Base-by-base conservation (phyloP, 2,888 invertebrate genomes). In the Diplolepis rosae region DNA sequence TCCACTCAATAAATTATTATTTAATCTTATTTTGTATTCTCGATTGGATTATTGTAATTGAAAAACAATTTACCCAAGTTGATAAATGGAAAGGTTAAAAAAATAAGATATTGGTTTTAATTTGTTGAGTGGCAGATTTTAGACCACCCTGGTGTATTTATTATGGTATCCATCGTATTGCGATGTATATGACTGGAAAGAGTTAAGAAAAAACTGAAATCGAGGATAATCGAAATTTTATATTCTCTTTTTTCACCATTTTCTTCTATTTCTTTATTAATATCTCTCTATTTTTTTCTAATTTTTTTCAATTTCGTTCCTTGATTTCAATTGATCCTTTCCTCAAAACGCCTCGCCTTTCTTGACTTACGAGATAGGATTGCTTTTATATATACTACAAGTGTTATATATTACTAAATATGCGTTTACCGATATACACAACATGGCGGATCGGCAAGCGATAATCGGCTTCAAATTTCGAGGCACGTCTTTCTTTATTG, bases 401-500 rank as follows among this genome's bases (percentile, higher is more conserved):
- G 76, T 78, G 78, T 82, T 79, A 84, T 85, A 84, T 84, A 83
- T 84, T 84, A 85, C 84, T 86, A 83, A 84, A 85, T 85, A 84
- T 82, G 79, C 72, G 78, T 82, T 81, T 84, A 84, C 80, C 80
- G 80, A 84, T 85, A 85, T 85, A 83, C 85, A 85, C 85, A 85
- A 85, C 80, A 82, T 77, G 77, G 73, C 75, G 69, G 66, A 71
- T 69, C 70, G 69, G 68, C 77, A 77, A 68, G 69, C 72, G 71
- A 65, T 72, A 69, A 90, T 90, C 89, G 89, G 89, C 76, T 90
- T 89, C 89, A 71, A 68, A 88, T 66, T 87, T 88, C 89, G 66
- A 68, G 70, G 87, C 89, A 32, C 66, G 66, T 66, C 50, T 51
- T 51, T 67, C 52, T 24, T 50, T 48, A 35, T 61, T 61, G 22